These are phyloP conservation scores for Cotesia congregata DNA, from an alignment of 2,888 invertebrate species.

Conservation along the genomic window DNA sequence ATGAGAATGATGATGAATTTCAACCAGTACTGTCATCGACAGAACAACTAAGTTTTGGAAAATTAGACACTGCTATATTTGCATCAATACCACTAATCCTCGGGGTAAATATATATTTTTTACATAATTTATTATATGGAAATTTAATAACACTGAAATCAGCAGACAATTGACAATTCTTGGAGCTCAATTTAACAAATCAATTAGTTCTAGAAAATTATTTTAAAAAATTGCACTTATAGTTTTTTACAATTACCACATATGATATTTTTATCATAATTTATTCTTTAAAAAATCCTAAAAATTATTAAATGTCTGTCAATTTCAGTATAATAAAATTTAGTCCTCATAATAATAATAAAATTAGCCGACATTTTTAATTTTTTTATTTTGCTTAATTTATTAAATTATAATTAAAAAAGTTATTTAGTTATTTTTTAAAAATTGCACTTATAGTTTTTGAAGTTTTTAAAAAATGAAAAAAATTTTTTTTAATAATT, in stretches of 20 bases:
- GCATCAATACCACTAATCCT: constrained; percentile 58
- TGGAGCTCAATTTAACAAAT: neutral
- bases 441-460: neutral
- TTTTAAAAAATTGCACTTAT: neutral
- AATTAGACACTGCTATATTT: constrained; percentile 60
- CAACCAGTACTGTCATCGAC: constrained; percentile 62
- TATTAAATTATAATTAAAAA: neutral
- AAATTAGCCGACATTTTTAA: too few relatives aligned
- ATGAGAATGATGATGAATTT: constrained; percentile 67
- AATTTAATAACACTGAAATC: neutral
- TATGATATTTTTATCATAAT: neutral
- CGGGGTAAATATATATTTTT: constrained; percentile 56
- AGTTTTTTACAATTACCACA: neutral
- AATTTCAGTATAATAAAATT: neutral
- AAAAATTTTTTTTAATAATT: neutral
- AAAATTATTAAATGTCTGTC: neutral
- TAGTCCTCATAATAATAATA: too few relatives aligned
- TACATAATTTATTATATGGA: neutral
- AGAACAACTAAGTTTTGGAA: constrained; percentile 61
- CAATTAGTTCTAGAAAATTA: neutral
- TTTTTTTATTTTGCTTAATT: too few relatives aligned
- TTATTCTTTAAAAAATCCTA: neutral
- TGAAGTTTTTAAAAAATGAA: neutral
- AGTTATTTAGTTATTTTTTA: neutral
- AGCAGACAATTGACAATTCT: neutral